Conservation (phyloP, 2,797 vertebrate genomes). For the Clarias fuscus region DNA sequence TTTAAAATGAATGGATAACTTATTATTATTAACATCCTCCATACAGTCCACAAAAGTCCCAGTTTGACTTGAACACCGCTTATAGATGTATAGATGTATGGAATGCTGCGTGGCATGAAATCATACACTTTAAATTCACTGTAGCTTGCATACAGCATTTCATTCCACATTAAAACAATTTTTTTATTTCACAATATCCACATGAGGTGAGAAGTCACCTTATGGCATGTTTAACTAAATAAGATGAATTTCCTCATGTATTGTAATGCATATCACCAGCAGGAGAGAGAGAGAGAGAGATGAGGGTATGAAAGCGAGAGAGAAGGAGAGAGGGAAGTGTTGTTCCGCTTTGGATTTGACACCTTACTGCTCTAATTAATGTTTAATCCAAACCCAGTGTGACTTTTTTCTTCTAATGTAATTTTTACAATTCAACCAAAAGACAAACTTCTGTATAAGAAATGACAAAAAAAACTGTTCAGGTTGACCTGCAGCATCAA, state of each 20-base stretch:
- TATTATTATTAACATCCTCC: too few relatives aligned
- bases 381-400: not conserved
- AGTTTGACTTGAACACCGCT: too few relatives aligned
- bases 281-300: not conserved
- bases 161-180: not conserved
- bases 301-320: too few relatives aligned
- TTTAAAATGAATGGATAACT: too few relatives aligned
- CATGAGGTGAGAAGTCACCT: not conserved
- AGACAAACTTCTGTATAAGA: not conserved
- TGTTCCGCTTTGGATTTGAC: not conserved
- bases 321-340: not conserved
- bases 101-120: not conserved
- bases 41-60: too few relatives aligned
- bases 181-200: not conserved
- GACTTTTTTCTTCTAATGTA: not conserved
- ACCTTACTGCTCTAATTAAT: not conserved
- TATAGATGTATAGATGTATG: not conserved
- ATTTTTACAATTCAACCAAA: not conserved
- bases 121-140: not conserved
- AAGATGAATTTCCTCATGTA: not conserved
- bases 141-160: not conserved
- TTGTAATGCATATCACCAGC: not conserved
- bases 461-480: not conserved
- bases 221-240: not conserved
- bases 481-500: too few relatives aligned